phyloP scores from a whole-genome alignment of 2,888 invertebrate species.

The Catocala nupta region DNA sequence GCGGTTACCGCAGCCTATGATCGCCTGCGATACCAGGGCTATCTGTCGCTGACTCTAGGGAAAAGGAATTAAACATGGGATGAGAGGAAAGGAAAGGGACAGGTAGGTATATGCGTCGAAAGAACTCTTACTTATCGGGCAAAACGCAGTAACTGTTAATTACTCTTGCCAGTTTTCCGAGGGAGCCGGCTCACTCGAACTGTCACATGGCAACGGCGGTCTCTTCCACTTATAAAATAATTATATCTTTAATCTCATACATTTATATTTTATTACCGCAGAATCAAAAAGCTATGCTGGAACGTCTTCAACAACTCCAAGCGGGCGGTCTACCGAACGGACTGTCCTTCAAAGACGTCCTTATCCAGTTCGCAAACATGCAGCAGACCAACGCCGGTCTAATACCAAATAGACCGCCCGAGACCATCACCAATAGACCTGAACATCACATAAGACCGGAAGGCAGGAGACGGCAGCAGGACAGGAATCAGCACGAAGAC shows the following conservation, averaged over 20 bases:
- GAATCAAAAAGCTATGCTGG: conserved; percentile 83
- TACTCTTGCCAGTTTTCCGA: too few species aligned
- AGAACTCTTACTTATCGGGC: too few species aligned
- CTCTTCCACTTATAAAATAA: too few species aligned
- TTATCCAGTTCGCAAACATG: conserved; percentile 91
- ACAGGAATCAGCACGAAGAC: conserved; percentile 64
- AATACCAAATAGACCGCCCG: conserved; percentile 71
- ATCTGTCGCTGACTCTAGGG: too few species aligned
- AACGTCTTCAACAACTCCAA: conserved; percentile 82
- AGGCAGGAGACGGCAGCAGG: conserved; percentile 55
- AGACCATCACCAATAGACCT: conserved; percentile 67
- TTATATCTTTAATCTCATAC: background rate
- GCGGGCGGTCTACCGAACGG: conserved; percentile 80
- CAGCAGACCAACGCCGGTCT: conserved; percentile 74
- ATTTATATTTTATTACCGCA: conserved; percentile 46
- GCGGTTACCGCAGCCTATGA: too few species aligned
- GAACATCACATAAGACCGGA: conserved; percentile 75
- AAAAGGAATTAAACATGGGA: too few species aligned
- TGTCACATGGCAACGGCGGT: too few species aligned
- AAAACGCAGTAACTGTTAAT: too few species aligned
- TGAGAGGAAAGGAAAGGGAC: too few species aligned
- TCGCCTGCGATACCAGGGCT: too few species aligned
- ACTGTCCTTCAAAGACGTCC: conserved; percentile 90
- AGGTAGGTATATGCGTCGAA: too few species aligned
- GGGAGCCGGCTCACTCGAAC: too few species aligned